Conservation (phyloP, 2,113 vertebrate genomes). For the Ginglymostoma cirratum region DNA sequence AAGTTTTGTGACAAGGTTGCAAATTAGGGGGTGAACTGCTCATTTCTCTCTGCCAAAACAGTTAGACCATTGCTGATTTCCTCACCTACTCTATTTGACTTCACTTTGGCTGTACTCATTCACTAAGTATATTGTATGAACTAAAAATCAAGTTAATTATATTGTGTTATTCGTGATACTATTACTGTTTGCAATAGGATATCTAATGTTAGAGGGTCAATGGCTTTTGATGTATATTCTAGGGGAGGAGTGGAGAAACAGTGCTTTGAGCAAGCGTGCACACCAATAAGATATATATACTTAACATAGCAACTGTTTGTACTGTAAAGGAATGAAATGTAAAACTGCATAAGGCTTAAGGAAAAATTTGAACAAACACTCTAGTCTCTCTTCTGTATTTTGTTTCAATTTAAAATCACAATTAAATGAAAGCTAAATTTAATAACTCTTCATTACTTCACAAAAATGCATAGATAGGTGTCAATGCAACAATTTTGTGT, state of each 20-base stretch:
- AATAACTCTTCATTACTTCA: not conserved
- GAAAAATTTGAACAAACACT: not conserved
- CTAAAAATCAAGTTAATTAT: not conserved
- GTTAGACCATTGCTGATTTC: not conserved
- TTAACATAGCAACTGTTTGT: not conserved
- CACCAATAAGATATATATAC: not conserved
- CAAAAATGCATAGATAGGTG: not conserved
- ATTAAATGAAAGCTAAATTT: not conserved
- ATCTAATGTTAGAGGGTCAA: not conserved
- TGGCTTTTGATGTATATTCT: not conserved
- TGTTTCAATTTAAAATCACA: not conserved
- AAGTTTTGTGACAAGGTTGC: not conserved
- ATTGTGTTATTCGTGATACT: not conserved
- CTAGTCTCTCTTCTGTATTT: not conserved
- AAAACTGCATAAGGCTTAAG: not conserved
- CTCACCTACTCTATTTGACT: not conserved
- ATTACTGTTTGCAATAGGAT: not conserved
- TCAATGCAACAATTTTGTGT: not conserved
- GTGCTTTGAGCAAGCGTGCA: not conserved
- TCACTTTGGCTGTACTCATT: not conserved
- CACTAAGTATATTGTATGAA: not conserved
- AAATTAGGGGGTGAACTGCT: not conserved
- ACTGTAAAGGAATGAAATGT: not conserved
- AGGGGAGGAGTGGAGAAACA: not conserved
- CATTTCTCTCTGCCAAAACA: slow-evolving; percentile 11